phyloP scores from a whole-genome alignment of 2,113 vertebrate species.

The Equus quagga region DNA sequence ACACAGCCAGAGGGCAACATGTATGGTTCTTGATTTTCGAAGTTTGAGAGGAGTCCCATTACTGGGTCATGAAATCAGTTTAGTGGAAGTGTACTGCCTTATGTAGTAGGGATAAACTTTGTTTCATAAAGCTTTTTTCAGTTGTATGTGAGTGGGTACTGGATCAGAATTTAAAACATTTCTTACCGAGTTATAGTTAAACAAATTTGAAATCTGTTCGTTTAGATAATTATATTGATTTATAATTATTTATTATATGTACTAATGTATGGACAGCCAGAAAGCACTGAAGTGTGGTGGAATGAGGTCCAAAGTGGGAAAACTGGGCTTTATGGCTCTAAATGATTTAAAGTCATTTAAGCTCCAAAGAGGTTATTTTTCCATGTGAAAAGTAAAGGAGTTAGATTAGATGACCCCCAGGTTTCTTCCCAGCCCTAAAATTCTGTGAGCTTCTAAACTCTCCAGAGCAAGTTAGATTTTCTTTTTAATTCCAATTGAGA shows the following conservation, averaged over 20 bases:
- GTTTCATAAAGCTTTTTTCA: not conserved
- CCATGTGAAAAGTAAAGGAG: not conserved
- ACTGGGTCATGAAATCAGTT: not conserved
- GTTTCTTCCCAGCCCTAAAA: conserved; percentile 24
- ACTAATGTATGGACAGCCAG: not conserved
- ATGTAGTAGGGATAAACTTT: not conserved
- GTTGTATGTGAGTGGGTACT: not conserved
- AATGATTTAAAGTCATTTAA: not conserved
- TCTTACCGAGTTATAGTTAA: not conserved
- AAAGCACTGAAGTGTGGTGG: not conserved
- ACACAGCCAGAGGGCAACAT: not conserved
- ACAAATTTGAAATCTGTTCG: not conserved
- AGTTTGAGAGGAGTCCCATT: not conserved
- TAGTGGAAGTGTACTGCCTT: not conserved
- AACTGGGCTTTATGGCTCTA: not conserved
- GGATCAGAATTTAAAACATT: not conserved
- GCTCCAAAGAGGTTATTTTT: not conserved
- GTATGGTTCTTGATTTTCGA: not conserved
- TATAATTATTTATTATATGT: not conserved
- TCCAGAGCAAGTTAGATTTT: not conserved
- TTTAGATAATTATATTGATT: not conserved
- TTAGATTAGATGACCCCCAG: not conserved
- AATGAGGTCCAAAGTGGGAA: not conserved
- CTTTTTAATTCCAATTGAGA: not conserved
- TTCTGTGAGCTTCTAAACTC: not conserved